Percentiles rank a stretch among this genome's conserved stretches.
phyloP scores from a whole-genome alignment of 2,888 invertebrate genomes.

The Nomada flava region DNA sequence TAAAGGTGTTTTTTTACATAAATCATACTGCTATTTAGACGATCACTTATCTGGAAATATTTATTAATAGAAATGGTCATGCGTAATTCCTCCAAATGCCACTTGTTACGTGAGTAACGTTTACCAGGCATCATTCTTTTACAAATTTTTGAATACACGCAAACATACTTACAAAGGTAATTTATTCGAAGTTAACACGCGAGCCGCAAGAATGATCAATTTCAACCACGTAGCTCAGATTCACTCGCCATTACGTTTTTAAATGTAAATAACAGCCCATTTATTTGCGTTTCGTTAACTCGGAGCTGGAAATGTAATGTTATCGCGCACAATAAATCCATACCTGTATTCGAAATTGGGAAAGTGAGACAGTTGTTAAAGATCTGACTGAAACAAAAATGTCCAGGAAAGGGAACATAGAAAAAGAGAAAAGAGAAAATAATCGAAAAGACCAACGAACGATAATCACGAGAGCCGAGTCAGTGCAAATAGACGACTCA shows the following conservation, averaged over 20 bases:
- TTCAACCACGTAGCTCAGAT: slow-evolving; percentile 23
- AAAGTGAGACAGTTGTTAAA: too few relatives aligned
- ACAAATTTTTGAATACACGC: slow-evolving; percentile 44
- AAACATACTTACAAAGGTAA: slow-evolving; percentile 40
- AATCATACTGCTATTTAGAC: too few relatives aligned
- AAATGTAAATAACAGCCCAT: slow-evolving; percentile 19
- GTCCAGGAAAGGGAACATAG: too few relatives aligned
- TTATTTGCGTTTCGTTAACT: slow-evolving; percentile 36
- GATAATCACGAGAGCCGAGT: slow-evolving; percentile 32
- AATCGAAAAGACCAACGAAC: slow-evolving; percentile 14
- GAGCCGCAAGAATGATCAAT: slow-evolving; percentile 44
- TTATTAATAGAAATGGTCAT: too few relatives aligned
- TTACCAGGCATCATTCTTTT: slow-evolving; percentile 6
- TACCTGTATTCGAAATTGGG: too few relatives aligned
- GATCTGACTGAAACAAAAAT: too few relatives aligned
- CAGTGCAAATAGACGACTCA: slow-evolving; percentile 37
- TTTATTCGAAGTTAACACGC: slow-evolving; percentile 50
- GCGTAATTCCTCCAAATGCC: background rate
- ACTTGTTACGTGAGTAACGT: slow-evolving; percentile 1
- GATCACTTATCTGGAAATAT: too few relatives aligned
- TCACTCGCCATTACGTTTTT: slow-evolving; percentile 7
- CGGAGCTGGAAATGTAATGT: background rate
- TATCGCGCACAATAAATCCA: too few relatives aligned
- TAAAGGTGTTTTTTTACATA: background rate
- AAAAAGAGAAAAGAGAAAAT: background rate